phyloP scores from a whole-genome alignment of 2,888 invertebrate genomes.

The Myopa tessellatipennis region DNA sequence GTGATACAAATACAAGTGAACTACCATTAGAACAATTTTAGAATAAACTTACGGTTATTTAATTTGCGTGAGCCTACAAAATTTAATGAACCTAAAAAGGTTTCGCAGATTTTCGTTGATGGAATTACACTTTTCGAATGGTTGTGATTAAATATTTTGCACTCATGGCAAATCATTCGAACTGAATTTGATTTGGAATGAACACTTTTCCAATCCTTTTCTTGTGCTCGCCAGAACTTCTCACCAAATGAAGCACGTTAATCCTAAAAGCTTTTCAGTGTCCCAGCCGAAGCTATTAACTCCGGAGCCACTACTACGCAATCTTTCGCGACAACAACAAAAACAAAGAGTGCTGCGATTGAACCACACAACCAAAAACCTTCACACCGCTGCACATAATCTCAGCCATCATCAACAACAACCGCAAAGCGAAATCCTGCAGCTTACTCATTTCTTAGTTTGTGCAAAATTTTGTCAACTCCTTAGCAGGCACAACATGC shows the following conservation, averaged over 20 bases:
- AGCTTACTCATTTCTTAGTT: conserved; percentile 48
- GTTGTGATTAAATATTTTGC: too few species aligned
- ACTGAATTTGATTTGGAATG: not conserved
- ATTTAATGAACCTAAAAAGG: too few species aligned
- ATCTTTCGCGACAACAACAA: conserved; percentile 11
- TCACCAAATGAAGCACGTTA: conserved; percentile 35
- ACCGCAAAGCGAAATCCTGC: conserved; percentile 52
- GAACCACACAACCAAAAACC: conserved; percentile 43
- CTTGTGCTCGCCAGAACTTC: not conserved
- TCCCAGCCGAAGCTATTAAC: conserved; percentile 21
- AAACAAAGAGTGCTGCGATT: not conserved
- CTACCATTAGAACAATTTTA: too few species aligned
- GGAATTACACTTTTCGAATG: too few species aligned
- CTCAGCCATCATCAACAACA: conserved; percentile 50
- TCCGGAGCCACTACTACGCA: not conserved
- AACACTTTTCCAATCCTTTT: not conserved
- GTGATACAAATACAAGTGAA: too few species aligned
- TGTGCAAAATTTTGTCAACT: conserved; percentile 7
- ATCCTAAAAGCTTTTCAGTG: conserved; percentile 37
- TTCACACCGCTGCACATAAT: conserved; percentile 52
- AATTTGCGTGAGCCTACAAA: too few species aligned
- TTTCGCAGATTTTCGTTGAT: too few species aligned
- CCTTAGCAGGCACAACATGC: conserved; percentile 1
- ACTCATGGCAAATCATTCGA: not conserved
- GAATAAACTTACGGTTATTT: too few species aligned